Evolutionary conservation across 2,113 vertebrate species (phyloP).

Genomic region (Poeciliopsis turrubarensis): DNA sequence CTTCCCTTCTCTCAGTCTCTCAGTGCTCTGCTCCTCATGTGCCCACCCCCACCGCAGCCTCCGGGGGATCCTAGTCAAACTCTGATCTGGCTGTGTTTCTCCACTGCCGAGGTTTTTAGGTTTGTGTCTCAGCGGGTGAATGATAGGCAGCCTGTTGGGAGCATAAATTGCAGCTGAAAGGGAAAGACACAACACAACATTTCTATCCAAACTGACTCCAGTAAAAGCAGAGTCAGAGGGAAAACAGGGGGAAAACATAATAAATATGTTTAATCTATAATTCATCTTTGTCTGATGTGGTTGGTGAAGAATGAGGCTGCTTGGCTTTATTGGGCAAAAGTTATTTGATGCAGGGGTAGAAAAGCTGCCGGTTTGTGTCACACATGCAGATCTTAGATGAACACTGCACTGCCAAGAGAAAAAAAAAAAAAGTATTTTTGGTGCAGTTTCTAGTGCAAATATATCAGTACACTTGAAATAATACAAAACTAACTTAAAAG

Average conservation of each 20-base stretch:
- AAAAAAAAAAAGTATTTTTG: no score
- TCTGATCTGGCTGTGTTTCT: neutral
- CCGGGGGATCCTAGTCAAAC: neutral
- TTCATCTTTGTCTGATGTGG: constrained; percentile 12
- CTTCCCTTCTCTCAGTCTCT: neutral
- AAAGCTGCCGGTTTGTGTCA: neutral
- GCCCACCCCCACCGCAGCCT: neutral
- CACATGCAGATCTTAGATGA: neutral
- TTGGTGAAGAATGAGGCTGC: neutral
- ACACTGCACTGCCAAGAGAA: no score
- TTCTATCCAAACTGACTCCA: neutral
- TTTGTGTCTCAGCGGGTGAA: constrained; percentile 8
- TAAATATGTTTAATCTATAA: neutral
- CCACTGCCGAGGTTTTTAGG: neutral
- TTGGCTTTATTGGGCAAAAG: neutral
- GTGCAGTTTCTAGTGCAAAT: no score
- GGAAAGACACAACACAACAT: neutral
- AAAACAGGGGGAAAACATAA: neutral
- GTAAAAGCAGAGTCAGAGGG: neutral
- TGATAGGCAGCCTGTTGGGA: neutral
- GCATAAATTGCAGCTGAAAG: constrained; percentile 15
- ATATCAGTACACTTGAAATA: no score
- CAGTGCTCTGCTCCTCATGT: constrained; percentile 3
- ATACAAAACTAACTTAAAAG: no score
- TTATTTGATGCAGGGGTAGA: neutral